Evolutionary conservation across 2,113 vertebrate genomes (phyloP).

Genomic region (Plecotus auritus): DNA sequence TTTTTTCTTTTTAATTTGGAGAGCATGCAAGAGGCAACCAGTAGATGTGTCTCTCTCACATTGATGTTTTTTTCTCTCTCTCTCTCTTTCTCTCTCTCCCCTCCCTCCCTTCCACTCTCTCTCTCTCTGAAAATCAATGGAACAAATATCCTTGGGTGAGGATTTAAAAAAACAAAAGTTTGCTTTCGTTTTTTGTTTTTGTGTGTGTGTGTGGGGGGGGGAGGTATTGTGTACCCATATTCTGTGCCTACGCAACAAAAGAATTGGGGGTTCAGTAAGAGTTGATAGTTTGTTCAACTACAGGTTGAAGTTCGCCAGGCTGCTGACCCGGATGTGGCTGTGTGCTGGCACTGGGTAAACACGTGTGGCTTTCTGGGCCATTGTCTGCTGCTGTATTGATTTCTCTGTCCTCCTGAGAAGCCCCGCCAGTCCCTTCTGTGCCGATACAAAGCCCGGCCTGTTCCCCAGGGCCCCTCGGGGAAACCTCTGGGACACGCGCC

Average conservation of each 20-base stretch:
- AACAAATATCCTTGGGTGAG: too few species aligned
- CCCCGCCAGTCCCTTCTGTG: not conserved
- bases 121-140: too few species aligned
- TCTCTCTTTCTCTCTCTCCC: too few species aligned
- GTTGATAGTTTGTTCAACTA: not conserved
- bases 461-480: not conserved
- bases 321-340: not conserved
- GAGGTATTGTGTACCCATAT: not conserved
- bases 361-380: not conserved
- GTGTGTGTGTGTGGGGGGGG: too few species aligned
- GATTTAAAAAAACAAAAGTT: not conserved
- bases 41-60: too few species aligned
- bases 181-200: not conserved
- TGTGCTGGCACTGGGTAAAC: constrained; percentile 12
- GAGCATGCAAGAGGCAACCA: too few species aligned
- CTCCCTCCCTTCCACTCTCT: too few species aligned
- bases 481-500: not conserved
- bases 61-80: too few species aligned
- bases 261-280: not conserved
- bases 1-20: not conserved
- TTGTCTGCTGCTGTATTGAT: constrained; percentile 24
- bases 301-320: not conserved
- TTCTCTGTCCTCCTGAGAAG: not conserved
- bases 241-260: not conserved
- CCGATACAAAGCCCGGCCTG: constrained; percentile 4